These are phyloP conservation scores for Vombatus ursinus DNA, from an alignment of 2,113 vertebrate genomes.

Conservation along the genomic window DNA sequence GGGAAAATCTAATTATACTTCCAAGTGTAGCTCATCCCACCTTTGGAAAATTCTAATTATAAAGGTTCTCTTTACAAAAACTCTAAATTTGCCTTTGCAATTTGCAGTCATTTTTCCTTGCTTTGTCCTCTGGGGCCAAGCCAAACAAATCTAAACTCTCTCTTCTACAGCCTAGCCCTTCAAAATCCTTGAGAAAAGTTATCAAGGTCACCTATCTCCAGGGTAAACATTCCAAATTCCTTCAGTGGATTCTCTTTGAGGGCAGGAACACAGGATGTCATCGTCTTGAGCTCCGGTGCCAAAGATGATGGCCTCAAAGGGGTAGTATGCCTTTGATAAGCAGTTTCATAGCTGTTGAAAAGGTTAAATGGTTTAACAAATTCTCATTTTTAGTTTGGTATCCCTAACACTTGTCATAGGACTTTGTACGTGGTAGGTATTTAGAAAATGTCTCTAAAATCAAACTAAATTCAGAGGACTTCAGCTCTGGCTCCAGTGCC, in stretches of 20 bases:
- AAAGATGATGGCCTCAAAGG: not conserved
- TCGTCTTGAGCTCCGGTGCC: conserved; percentile 42
- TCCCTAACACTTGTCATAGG: not conserved
- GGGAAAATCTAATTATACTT: not conserved
- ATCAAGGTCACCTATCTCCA: not conserved
- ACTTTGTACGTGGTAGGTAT: not conserved
- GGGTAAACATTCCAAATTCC: not conserved
- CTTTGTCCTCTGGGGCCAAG: not conserved
- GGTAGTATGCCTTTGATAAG: conserved; percentile 39
- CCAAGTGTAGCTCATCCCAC: not conserved
- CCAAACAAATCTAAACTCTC: not conserved
- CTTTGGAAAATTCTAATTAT: not conserved
- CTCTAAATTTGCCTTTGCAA: not conserved
- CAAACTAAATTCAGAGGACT: not conserved
- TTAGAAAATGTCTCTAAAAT: not conserved
- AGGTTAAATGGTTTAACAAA: conserved; percentile 66
- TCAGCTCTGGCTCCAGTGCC: not conserved
- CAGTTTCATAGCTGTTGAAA: conserved; percentile 60
- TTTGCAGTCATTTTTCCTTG: not conserved
- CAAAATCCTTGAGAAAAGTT: not conserved
- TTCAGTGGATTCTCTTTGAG: not conserved
- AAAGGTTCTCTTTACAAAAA: not conserved
- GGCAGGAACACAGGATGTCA: conserved; percentile 43
- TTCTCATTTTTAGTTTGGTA: conserved; percentile 31
- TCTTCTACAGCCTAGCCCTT: not conserved